Evolutionary conservation across 1,140 invertebrate genomes (phyloP), one percentile per base, ranked within the genome.

Genomic region (Pseudomyrmex pallidus): DNA sequence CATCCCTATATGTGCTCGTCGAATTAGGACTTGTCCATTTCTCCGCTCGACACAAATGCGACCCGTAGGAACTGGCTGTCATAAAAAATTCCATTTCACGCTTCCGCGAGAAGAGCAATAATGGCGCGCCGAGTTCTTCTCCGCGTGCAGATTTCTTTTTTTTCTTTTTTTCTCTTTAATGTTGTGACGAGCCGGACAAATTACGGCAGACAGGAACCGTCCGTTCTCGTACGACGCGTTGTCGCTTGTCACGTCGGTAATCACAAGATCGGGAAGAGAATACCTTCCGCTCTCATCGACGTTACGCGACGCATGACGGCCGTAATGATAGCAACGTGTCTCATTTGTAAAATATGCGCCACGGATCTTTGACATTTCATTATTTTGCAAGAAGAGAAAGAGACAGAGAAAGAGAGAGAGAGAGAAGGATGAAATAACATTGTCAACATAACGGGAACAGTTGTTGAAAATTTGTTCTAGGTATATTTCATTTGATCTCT

Each of bases 61-160:
- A 72, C 56, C 64, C 72, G 57, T 56, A 62, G 61, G 73, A 70
- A 44, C 59, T 25, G 25, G 25, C 25, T 59, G 56, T 63, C n/a
- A 61, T 84, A 87, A 87, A 84, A 87, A 84, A 87, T 87, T 87
- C 74, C 67, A 87, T 87, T 84, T 80, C 82, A 54, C 22, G 22
- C 46, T 56, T 56, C 64, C 67, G 52, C 61, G 54, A n/a, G 59
- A 13, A 8, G 22, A 74, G 25, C 57, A 70, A 80, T 87, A 84
- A 84, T 87, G 59, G 57, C 64, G 54, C 52, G 54, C 74, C 59
- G 0, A 52, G 46, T 46, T 12, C 2, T 12, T 22, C 12, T 52
- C n/a, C 15, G n/a, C 17, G 5, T 13, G 52, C 35, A 35, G 35
- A 46, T 70, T 82, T 20, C 64, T 70, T 48, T 59, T 62, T 80